These are phyloP conservation scores for Ladona fulva DNA, from an alignment of 1,140 invertebrate genomes.

Conservation along the genomic window DNA sequence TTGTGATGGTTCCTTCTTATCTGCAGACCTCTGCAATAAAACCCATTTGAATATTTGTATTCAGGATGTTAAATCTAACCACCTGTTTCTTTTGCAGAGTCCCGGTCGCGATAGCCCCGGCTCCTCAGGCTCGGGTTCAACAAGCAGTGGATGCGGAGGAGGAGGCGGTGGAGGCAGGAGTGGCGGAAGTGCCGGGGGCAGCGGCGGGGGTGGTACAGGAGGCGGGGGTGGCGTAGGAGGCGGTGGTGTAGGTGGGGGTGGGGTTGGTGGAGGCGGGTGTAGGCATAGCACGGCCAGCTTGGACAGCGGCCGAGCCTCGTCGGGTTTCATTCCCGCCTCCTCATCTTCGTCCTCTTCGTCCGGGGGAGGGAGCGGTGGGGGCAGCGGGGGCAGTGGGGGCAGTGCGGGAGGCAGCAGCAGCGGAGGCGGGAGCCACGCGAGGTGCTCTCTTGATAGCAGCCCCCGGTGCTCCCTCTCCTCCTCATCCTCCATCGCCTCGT, in stretches of 20 bases:
- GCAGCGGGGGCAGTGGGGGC: conserved; percentile 35
- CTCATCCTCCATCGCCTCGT: conserved; percentile 44
- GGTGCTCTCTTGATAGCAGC: conserved; percentile 9
- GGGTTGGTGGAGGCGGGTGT: conserved; percentile 58
- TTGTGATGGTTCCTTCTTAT: too few species aligned
- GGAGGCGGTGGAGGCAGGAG: conserved; percentile 88
- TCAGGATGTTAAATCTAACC: too few species aligned
- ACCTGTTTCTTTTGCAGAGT: conserved; percentile 44
- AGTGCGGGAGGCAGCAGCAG: conserved; percentile 28
- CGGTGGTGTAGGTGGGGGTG: conserved; percentile 77
- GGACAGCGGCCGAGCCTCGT: conserved; percentile 85
- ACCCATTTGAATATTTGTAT: too few species aligned
- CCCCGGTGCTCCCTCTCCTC: conserved; percentile 49
- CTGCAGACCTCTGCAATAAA: too few species aligned
- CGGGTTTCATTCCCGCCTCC: conserved; percentile 47
- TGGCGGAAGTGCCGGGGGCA: conserved; percentile 67
- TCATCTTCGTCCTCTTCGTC: conserved; percentile 24
- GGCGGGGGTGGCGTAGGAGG: conserved; percentile 72
- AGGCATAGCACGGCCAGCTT: conserved; percentile 85
- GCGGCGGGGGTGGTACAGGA: conserved; percentile 62
- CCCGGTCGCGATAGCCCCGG: conserved; percentile 82
- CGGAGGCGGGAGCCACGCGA: neutral
- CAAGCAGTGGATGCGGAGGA: conserved; percentile 59
- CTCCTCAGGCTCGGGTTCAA: conserved; percentile 67
- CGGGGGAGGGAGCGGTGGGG: conserved; percentile 27